A percentile compares a stretch with the other conserved stretches of the same genome.
These are phyloP conservation scores for Zoanthus gigantus DNA, from an alignment of 92 coral and sea anemone species.

Conservation along the genomic window DNA sequence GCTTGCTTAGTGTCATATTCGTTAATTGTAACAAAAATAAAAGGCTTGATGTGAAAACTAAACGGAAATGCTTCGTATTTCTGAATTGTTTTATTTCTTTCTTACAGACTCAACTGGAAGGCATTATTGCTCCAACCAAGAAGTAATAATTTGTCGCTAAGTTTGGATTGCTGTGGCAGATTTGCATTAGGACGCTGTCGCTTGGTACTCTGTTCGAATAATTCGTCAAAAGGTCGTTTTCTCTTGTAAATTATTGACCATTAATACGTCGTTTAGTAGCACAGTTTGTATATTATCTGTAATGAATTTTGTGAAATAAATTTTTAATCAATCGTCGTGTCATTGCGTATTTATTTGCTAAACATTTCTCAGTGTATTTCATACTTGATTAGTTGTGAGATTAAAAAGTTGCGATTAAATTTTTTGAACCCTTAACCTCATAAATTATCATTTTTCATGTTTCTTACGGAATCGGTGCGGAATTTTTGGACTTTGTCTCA, in stretches of 20 bases:
- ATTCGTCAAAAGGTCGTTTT: background rate
- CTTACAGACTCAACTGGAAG: conserved; percentile 96
- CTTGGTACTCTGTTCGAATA: conserved; percentile 12
- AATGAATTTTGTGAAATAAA: conserved; percentile 16
- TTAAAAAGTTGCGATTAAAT: too few species aligned
- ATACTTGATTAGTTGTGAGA: too few species aligned
- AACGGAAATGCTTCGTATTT: background rate
- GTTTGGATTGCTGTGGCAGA: background rate
- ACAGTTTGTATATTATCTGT: conserved; percentile 26
- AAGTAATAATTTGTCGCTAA: conserved; percentile 70
- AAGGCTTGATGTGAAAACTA: background rate
- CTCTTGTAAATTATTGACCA: background rate
- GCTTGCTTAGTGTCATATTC: too few species aligned
- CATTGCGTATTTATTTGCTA: too few species aligned
- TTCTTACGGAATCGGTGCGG: too few species aligned
- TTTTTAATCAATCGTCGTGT: background rate
- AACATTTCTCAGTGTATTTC: too few species aligned
- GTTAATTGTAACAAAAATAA: too few species aligned
- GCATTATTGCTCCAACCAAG: conserved; percentile 98
- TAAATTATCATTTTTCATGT: too few species aligned
- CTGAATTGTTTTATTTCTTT: background rate
- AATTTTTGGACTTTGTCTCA: too few species aligned
- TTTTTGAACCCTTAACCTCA: too few species aligned
- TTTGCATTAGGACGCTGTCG: background rate
- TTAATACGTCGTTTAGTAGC: background rate